Conservation (phyloP, 2,888 invertebrate species). For the Bembecia ichneumoniformis region DNA sequence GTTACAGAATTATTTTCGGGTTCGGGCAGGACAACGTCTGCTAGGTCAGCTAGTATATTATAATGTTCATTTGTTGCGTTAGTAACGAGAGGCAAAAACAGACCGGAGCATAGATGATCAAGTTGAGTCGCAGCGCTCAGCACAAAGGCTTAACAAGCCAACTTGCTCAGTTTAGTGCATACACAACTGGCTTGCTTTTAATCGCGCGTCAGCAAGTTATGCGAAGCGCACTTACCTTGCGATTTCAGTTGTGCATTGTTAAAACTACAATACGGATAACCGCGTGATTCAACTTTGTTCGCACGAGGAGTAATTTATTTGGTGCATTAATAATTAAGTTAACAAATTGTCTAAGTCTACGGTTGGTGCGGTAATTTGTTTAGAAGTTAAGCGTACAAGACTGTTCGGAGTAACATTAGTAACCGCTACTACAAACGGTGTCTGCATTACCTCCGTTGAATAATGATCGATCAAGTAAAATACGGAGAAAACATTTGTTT, state of each 20-base stretch:
- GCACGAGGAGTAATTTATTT: not conserved
- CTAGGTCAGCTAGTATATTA: too few relatives aligned
- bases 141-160: slow-evolving; percentile 48
- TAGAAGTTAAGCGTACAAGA: too few relatives aligned
- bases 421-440: too few relatives aligned
- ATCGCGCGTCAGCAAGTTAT: slow-evolving; percentile 39
- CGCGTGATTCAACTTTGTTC: not conserved
- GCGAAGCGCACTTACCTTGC: slow-evolving; percentile 21
- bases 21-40: too few relatives aligned
- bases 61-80: too few relatives aligned
- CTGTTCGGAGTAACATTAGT: too few relatives aligned
- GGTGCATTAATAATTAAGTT: not conserved
- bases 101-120: slow-evolving; percentile 5
- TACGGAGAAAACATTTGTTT: too few relatives aligned
- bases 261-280: not conserved
- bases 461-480: too few relatives aligned
- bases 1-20: too few relatives aligned
- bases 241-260: slow-evolving; percentile 34
- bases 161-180: slow-evolving; percentile 38
- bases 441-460: too few relatives aligned
- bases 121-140: slow-evolving; percentile 21
- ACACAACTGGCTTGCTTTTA: slow-evolving; percentile 28
- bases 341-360: too few relatives aligned
- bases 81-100: not conserved
- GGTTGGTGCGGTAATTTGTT: too few relatives aligned